A percentile compares a stretch with the other conserved stretches of the same genome.
Evolutionary conservation across 2,113 vertebrate genomes (phyloP).

Genomic region (Austrofundulus limnaeus): DNA sequence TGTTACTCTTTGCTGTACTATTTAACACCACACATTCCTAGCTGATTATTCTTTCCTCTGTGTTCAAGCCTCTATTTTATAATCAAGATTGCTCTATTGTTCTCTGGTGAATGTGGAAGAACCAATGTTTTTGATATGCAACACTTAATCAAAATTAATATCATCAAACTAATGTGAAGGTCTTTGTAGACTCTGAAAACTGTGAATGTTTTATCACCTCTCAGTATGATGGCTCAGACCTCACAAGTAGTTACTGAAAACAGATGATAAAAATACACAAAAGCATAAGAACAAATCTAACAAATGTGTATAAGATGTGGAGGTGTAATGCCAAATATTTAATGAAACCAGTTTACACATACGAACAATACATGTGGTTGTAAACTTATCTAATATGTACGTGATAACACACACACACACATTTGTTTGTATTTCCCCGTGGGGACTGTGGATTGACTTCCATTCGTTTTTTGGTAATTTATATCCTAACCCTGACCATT

Average conservation of each 20-base stretch:
- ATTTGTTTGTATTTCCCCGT: too few relatives aligned
- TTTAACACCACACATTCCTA: slow-evolving; percentile 16
- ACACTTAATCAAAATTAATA: slow-evolving; percentile 46
- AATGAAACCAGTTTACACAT: slow-evolving; percentile 11
- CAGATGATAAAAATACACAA: slow-evolving; percentile 23
- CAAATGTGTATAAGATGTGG: slow-evolving; percentile 21
- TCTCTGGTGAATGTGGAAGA: slow-evolving; percentile 27
- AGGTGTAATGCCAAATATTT: slow-evolving; percentile 21
- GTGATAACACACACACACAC: slow-evolving; percentile 30
- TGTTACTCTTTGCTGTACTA: slow-evolving; percentile 18
- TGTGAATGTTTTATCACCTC: neutral
- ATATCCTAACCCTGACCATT: too few relatives aligned
- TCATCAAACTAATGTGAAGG: slow-evolving; percentile 27
- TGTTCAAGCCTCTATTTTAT: slow-evolving; percentile 18
- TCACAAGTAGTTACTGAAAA: slow-evolving; percentile 34
- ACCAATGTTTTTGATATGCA: slow-evolving; percentile 20
- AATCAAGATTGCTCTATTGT: slow-evolving; percentile 26
- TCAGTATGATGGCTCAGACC: slow-evolving; percentile 6
- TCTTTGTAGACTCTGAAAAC: slow-evolving; percentile 4
- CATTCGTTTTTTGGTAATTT: too few relatives aligned
- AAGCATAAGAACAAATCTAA: slow-evolving; percentile 31
- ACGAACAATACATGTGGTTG: neutral
- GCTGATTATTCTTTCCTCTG: slow-evolving; percentile 13
- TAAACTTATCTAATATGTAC: neutral
- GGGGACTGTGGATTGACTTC: too few relatives aligned